These are phyloP conservation scores for Argynnis bischoffii DNA, from an alignment of 2,888 invertebrate species.

Conservation along the genomic window DNA sequence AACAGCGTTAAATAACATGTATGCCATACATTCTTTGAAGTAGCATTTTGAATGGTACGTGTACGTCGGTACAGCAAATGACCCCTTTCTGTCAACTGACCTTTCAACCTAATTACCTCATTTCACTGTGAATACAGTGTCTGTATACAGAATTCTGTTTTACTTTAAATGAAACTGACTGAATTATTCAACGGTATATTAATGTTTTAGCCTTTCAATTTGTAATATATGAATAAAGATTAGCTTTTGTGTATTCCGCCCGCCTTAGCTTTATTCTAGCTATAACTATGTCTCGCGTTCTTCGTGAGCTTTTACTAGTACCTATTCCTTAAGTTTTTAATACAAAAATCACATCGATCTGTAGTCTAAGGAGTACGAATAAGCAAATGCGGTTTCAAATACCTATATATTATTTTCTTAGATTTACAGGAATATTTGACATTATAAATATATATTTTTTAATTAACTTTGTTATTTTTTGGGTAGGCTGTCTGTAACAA, in stretches of 20 bases:
- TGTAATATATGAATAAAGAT: slow-evolving; percentile 14
- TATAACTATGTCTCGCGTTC: neutral
- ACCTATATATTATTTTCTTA: too few relatives aligned
- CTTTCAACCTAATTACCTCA: slow-evolving; percentile 36
- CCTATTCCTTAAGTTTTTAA: too few relatives aligned
- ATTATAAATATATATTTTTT: too few relatives aligned
- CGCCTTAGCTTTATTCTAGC: neutral
- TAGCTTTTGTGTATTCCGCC: slow-evolving; percentile 9
- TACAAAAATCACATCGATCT: too few relatives aligned
- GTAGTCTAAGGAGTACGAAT: too few relatives aligned
- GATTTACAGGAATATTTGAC: too few relatives aligned
- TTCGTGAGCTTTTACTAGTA: too few relatives aligned
- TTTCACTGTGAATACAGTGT: slow-evolving; percentile 24
- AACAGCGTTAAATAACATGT: too few relatives aligned
- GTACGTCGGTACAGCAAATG: slow-evolving; percentile 18
- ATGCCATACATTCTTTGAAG: slow-evolving; percentile 1
- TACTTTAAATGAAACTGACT: slow-evolving; percentile 12
- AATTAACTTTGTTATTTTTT: too few relatives aligned
- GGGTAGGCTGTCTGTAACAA: too few relatives aligned
- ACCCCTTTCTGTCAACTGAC: slow-evolving; percentile 32
- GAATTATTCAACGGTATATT: slow-evolving; percentile 12
- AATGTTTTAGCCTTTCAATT: slow-evolving; percentile 9
- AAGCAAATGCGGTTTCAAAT: too few relatives aligned
- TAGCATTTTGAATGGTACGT: slow-evolving; percentile 8
- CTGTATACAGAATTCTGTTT: slow-evolving; percentile 13